phyloP scores from a whole-genome alignment of 2,888 invertebrate species.

The Dorcus hopei region DNA sequence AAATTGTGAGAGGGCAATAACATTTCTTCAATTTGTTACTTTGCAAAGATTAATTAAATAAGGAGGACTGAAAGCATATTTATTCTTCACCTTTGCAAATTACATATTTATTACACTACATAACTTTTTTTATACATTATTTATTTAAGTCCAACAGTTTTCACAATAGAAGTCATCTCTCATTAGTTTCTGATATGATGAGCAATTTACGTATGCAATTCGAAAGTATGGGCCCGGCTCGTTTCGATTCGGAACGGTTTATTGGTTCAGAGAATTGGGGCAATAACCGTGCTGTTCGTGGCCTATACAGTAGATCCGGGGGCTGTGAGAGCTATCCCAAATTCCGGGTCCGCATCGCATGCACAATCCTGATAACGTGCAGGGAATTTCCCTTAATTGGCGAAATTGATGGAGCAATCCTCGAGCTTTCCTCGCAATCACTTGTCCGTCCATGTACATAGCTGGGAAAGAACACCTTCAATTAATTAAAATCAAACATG shows the following conservation, averaged over 20 bases:
- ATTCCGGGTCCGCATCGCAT: constrained; percentile 88
- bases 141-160: no score
- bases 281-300: constrained; percentile 62
- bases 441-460: constrained; percentile 94
- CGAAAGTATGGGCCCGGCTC: no score
- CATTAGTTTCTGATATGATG: no score
- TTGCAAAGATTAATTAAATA: no score
- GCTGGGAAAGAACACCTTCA: constrained; percentile 53
- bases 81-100: no score
- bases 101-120: no score
- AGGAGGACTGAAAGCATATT: no score
- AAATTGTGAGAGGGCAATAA: no score
- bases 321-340: constrained; percentile 91
- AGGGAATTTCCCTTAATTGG: constrained; percentile 82
- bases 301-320: constrained; percentile 78
- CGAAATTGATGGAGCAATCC: constrained; percentile 89
- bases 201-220: no score
- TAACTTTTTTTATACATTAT: no score
- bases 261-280: constrained; percentile 29
- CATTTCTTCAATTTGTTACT: no score
- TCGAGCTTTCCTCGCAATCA: constrained; percentile 87
- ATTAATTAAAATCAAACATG: background rate
- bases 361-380: constrained; percentile 83
- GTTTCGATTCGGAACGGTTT: background rate
- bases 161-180: no score